A percentile compares a stretch with the other conserved stretches of the same genome.
phyloP scores from a whole-genome alignment of 2,888 invertebrate genomes.

The Sarcophaga subvicina region DNA sequence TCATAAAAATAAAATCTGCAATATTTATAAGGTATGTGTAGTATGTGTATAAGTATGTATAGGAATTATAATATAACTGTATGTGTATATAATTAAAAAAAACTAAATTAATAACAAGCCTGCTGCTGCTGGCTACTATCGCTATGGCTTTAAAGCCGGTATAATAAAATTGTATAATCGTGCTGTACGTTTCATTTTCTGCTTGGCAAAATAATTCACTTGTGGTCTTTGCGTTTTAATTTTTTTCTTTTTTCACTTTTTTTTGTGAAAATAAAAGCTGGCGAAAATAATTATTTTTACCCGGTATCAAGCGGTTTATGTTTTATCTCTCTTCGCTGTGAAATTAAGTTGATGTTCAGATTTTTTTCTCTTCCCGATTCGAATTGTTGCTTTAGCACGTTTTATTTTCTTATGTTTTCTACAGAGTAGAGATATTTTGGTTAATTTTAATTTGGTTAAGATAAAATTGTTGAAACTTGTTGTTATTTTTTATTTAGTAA shows the following conservation, averaged over 20 bases:
- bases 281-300: slow-evolving; percentile 43
- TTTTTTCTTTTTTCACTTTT: slow-evolving; percentile 4
- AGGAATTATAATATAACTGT: background rate
- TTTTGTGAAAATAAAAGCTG: slow-evolving; percentile 21
- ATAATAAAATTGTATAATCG: slow-evolving; percentile 68
- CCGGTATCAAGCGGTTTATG: background rate
- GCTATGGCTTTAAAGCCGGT: slow-evolving; percentile 38
- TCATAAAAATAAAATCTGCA: too few species aligned
- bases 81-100: slow-evolving; percentile 9
- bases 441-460: background rate
- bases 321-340: slow-evolving; percentile 1
- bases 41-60: background rate
- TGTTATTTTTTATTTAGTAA: background rate
- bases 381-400: slow-evolving; percentile 30
- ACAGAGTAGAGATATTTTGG: background rate
- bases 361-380: slow-evolving; percentile 13
- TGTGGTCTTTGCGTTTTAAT: background rate
- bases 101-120: slow-evolving; percentile 65
- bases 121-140: slow-evolving; percentile 30
- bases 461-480: background rate
- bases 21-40: background rate
- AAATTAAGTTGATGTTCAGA: slow-evolving; percentile 55
- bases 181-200: slow-evolving; percentile 31
- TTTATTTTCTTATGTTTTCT: background rate
- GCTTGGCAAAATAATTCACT: slow-evolving; percentile 2